Evolutionary conservation across 2,888 invertebrate genomes (phyloP).

Genomic region (Lapara coniferarum): DNA sequence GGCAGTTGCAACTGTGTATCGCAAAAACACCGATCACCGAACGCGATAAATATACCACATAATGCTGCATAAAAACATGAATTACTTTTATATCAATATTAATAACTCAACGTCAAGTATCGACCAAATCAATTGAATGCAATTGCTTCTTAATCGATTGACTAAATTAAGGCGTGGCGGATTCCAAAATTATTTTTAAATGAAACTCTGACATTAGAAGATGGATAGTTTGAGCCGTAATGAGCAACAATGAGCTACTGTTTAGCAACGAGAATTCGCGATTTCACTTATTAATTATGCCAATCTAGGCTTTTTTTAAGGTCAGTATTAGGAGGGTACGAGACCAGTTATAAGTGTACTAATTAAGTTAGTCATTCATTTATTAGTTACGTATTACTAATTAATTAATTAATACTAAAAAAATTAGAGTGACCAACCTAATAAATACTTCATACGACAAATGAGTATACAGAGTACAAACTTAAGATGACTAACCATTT

Average conservation of each 20-base stretch:
- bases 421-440: not conserved
- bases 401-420: too few relatives aligned
- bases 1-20: too few relatives aligned
- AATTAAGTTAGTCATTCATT: not conserved
- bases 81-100: conserved; percentile 1
- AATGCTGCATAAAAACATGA: not conserved
- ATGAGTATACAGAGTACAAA: not conserved
- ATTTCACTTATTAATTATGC: conserved; percentile 14
- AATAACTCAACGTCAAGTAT: not conserved
- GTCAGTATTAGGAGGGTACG: not conserved
- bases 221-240: conserved; percentile 4
- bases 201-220: conserved; percentile 6
- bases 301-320: conserved; percentile 3
- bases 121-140: conserved; percentile 6
- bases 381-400: not conserved
- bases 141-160: conserved; percentile 17
- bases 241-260: conserved; percentile 4
- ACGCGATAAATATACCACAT: not conserved
- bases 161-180: not conserved
- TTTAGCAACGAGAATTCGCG: conserved; percentile 10
- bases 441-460: not conserved
- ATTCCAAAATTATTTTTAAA: not conserved
- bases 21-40: not conserved
- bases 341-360: not conserved
- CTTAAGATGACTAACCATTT: too few relatives aligned